These are phyloP conservation scores for Drosophila auraria DNA, from an alignment of 1,140 invertebrate genomes.

Conservation along the genomic window DNA sequence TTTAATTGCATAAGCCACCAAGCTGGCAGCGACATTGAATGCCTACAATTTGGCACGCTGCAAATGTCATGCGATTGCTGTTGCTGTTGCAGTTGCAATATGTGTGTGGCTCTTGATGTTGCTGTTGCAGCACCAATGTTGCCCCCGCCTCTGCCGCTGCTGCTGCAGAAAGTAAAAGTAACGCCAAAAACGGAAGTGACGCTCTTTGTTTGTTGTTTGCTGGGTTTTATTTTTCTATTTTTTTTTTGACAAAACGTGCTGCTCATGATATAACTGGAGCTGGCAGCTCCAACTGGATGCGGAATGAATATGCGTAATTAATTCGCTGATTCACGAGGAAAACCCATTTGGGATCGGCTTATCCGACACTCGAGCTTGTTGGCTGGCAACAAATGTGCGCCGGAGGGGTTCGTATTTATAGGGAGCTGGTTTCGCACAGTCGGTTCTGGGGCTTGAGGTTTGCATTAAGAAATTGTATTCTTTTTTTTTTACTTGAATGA, in stretches of 20 bases:
- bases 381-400: conserved; percentile 16
- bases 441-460: background rate
- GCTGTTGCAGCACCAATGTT: conserved; percentile 16
- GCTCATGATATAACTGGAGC: conserved; percentile 57
- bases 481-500: background rate
- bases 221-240: conserved; percentile 24
- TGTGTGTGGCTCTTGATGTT: conserved; percentile 16
- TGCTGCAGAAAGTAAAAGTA: conserved; percentile 73
- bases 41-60: conserved; percentile 64
- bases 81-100: conserved; percentile 37
- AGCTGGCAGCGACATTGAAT: conserved; percentile 70
- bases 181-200: conserved; percentile 65
- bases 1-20: conserved; percentile 63
- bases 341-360: conserved; percentile 47
- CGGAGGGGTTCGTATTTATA: conserved; percentile 20
- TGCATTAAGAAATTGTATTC: background rate
- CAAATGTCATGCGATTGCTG: conserved; percentile 74
- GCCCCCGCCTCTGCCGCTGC: background rate
- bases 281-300: conserved; percentile 35
- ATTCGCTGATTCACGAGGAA: conserved; percentile 50
- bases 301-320: conserved; percentile 48
- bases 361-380: conserved; percentile 23
- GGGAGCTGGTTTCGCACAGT: background rate
- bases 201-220: conserved; percentile 35
- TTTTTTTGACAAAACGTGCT: conserved; percentile 55